Conservation (phyloP, 2,113 vertebrate species). For the Illadopsis cleaveri region DNA sequence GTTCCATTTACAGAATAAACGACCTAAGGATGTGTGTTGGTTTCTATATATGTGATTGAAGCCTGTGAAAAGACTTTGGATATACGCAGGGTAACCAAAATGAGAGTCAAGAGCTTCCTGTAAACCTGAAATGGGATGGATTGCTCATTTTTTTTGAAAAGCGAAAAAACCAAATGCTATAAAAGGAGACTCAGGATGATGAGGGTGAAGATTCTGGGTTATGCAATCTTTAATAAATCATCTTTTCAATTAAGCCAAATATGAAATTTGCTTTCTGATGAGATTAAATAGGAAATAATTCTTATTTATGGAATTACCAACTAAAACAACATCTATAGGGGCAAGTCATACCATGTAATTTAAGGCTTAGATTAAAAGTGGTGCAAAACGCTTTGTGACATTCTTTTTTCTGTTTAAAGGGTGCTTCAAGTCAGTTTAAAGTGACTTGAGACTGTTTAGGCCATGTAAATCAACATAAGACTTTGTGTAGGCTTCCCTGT, state of each 20-base stretch:
- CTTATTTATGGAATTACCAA: not conserved
- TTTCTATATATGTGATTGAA: conserved; percentile 3
- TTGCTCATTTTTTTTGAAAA: conserved; percentile 47
- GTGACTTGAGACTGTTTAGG: not conserved
- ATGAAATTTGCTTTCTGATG: not conserved
- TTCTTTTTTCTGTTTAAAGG: not conserved
- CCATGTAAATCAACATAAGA: not conserved
- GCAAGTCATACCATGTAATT: not conserved
- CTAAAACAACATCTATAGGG: not conserved
- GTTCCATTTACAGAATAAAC: conserved; percentile 73
- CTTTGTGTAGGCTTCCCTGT: not conserved
- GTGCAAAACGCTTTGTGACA: not conserved
- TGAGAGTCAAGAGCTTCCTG: conserved; percentile 9
- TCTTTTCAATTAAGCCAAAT: conserved; percentile 1
- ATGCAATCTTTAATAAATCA: conserved; percentile 18
- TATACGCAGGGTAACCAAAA: not conserved
- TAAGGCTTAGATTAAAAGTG: not conserved
- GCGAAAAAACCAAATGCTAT: conserved; percentile 12
- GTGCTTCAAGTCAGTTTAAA: not conserved
- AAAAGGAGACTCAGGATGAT: not conserved
- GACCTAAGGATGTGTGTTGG: conserved; percentile 19
- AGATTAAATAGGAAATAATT: conserved; percentile 9
- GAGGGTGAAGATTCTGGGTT: not conserved
- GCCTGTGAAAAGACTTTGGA: not conserved
- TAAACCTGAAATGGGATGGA: conserved; percentile 33